Evolutionary conservation across 1,140 invertebrate species (phyloP).

Genomic region (Spodoptera frugiperda): DNA sequence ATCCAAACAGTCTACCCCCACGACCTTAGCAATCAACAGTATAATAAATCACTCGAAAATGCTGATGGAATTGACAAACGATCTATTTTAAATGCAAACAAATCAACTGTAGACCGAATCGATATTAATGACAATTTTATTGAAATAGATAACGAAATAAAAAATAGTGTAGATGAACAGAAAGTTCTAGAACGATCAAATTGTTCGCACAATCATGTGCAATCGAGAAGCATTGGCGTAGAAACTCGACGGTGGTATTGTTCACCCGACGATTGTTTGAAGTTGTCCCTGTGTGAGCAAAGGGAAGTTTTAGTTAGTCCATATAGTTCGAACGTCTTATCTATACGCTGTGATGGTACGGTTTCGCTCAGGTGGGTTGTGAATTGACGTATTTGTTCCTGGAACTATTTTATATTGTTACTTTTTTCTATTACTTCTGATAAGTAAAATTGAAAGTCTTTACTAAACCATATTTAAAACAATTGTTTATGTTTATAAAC

Average conservation of each 20-base stretch:
- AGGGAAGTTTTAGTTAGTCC: slow-evolving; percentile 31
- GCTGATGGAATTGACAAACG: neutral
- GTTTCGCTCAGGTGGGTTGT: neutral
- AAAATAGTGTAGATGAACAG: slow-evolving; percentile 13
- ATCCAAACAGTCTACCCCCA: too few species aligned
- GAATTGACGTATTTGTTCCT: neutral
- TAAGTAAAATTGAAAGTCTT: too few species aligned
- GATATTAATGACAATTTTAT: slow-evolving; percentile 11
- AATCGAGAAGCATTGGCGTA: slow-evolving; percentile 27
- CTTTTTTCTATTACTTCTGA: too few species aligned
- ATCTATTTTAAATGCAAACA: slow-evolving; percentile 13
- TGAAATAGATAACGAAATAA: slow-evolving; percentile 14
- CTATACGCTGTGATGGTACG: neutral
- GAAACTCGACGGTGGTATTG: slow-evolving; percentile 35
- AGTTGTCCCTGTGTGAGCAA: slow-evolving; percentile 17
- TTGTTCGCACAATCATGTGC: slow-evolving; percentile 40
- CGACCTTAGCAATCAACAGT: too few species aligned
- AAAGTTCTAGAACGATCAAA: slow-evolving; percentile 41
- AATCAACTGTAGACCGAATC: neutral
- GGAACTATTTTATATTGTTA: neutral
- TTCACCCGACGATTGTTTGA: slow-evolving; percentile 20
- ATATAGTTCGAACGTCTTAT: slow-evolving; percentile 30
- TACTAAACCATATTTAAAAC: too few species aligned
- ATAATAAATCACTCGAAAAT: neutral
- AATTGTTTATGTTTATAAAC: too few species aligned